Percentiles rank a stretch among this genome's conserved stretches.
Conservation (phyloP, 1,140 invertebrate species). For the Diachasmimorpha longicaudata region DNA sequence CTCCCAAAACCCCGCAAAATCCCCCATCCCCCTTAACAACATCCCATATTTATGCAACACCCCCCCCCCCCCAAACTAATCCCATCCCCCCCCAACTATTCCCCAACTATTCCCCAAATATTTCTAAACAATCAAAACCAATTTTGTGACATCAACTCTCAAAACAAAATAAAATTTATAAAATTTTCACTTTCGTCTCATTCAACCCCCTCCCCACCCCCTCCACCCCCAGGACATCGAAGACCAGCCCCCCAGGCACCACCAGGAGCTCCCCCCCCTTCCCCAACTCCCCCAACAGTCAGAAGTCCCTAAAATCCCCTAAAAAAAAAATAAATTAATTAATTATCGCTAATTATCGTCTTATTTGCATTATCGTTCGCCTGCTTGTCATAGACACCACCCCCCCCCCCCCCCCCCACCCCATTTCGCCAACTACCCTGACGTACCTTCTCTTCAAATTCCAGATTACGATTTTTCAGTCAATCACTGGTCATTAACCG, state of each 20-base stretch:
- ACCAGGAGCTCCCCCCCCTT: too few species aligned
- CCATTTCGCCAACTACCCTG: background rate
- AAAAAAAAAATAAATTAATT: too few species aligned
- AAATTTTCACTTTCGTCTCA: too few species aligned
- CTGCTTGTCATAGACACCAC: background rate
- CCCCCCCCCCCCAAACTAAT: too few species aligned
- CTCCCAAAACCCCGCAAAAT: background rate
- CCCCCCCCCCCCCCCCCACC: background rate
- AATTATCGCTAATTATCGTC: background rate
- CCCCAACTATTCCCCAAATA: too few species aligned
- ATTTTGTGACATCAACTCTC: too few species aligned
- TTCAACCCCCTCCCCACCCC: too few species aligned
- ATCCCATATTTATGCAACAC: too few species aligned
- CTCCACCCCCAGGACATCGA: background rate
- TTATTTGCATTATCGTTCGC: background rate
- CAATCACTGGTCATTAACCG: background rate
- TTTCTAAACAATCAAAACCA: too few species aligned
- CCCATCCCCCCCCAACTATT: too few species aligned
- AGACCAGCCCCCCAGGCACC: background rate
- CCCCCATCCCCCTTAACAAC: too few species aligned
- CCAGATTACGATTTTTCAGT: constrained; percentile 5
- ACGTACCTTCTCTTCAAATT: background rate
- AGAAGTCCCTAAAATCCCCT: background rate
- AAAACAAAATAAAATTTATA: too few species aligned
- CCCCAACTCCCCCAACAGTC: background rate